Percentiles rank a stretch among this genome's conserved stretches.
Conservation (phyloP, 2,113 vertebrate species). For the Condylura cristata region DNA sequence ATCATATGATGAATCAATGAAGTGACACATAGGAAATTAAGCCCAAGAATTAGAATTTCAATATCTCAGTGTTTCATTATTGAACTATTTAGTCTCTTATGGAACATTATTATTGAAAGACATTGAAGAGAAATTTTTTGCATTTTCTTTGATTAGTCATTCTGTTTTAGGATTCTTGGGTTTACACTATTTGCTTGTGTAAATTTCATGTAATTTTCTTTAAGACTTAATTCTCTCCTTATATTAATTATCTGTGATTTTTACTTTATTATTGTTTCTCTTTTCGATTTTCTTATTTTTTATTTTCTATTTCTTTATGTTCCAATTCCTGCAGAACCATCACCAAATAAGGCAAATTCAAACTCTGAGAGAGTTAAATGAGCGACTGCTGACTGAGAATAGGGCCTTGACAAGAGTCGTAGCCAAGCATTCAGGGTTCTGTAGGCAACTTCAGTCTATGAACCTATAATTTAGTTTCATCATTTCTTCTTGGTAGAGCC, state of each 20-base stretch:
- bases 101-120: conserved; percentile 63
- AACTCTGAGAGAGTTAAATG: conserved; percentile 96
- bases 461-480: conserved; percentile 92
- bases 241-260: conserved; percentile 63
- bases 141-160: conserved; percentile 42
- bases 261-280: conserved; percentile 60
- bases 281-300: conserved; percentile 76
- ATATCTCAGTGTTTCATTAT: conserved; percentile 76
- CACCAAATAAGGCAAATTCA: conserved; percentile 98
- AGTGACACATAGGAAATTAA: conserved; percentile 61
- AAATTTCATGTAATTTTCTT: conserved; percentile 30
- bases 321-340: conserved; percentile 93
- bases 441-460: conserved; percentile 91
- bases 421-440: conserved; percentile 95
- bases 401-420: conserved; percentile 97
- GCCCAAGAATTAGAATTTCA: conserved; percentile 76
- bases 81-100: conserved; percentile 59
- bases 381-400: conserved; percentile 97
- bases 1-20: conserved; percentile 20
- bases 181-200: conserved; percentile 70
- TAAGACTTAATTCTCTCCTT: conserved; percentile 56
- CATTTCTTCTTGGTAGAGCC: conserved; percentile 91
- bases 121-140: conserved; percentile 74
- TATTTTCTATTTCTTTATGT: conserved; percentile 85
- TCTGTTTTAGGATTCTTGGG: conserved; percentile 77